Conservation (phyloP, 2,888 invertebrate genomes). For the Pammene fasciana region DNA sequence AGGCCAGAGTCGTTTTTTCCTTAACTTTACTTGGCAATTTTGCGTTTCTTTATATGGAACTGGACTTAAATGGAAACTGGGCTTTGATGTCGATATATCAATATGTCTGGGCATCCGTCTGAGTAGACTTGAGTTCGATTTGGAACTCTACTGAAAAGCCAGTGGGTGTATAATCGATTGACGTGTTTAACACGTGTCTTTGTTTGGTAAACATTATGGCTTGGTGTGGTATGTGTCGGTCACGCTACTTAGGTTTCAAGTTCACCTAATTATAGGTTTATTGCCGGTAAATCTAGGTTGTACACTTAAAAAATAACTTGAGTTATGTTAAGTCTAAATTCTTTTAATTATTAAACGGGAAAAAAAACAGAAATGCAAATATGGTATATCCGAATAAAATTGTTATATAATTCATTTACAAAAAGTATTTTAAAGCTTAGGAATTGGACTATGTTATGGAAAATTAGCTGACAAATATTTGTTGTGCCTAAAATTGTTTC, state of each 20-base stretch:
- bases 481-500: neutral
- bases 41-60: constrained; percentile 46
- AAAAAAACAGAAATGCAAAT: neutral
- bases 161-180: neutral
- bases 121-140: constrained; percentile 37
- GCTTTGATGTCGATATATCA: constrained; percentile 44
- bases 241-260: constrained; percentile 14
- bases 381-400: too few relatives aligned
- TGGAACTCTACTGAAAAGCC: neutral
- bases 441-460: neutral
- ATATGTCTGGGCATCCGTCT: constrained; percentile 41
- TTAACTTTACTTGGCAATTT: neutral
- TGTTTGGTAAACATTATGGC: constrained; percentile 27
- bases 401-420: too few relatives aligned
- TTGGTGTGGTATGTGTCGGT: neutral
- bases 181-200: constrained; percentile 5
- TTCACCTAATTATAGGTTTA: constrained; percentile 4
- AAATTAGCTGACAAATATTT: neutral
- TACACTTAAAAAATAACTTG: neutral
- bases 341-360: too few relatives aligned
- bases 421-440: too few relatives aligned
- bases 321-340: too few relatives aligned
- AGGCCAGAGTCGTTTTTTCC: constrained; percentile 11
- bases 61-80: constrained; percentile 59
- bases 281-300: neutral